A percentile compares a stretch with the other conserved stretches of the same genome.
These are phyloP conservation scores for Melanophora roralis DNA, from an alignment of 2,888 invertebrate genomes.

Conservation along the genomic window DNA sequence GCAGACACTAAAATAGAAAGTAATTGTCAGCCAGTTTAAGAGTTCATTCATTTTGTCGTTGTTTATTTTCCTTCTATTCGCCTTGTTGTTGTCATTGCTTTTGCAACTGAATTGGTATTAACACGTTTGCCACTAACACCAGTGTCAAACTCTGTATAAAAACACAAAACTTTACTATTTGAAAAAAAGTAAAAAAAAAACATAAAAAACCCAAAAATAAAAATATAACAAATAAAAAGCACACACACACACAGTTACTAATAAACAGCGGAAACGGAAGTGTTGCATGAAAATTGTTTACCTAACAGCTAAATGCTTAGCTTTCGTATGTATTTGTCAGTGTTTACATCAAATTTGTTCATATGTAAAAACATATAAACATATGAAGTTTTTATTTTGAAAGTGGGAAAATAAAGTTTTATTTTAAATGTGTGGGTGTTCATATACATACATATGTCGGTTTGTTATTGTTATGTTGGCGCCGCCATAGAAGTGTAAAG, in stretches of 20 bases:
- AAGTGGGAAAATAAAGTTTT: background rate
- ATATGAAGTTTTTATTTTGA: background rate
- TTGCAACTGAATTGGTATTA: conserved; percentile 24
- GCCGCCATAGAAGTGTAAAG: conserved; percentile 36
- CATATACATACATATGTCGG: background rate
- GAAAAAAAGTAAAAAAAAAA: conserved; percentile 14
- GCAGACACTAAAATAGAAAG: conserved; percentile 54
- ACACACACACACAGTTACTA: conserved; percentile 3
- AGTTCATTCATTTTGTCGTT: background rate
- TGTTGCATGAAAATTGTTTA: conserved; percentile 55
- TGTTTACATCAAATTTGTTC: background rate
- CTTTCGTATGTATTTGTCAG: conserved; percentile 1
- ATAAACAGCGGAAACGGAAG: conserved; percentile 54
- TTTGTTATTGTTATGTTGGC: background rate
- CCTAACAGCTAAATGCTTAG: conserved; percentile 57
- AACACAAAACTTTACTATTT: background rate
- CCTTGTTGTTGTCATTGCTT: conserved; percentile 6
- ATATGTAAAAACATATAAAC: background rate
- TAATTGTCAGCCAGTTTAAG: conserved; percentile 55
- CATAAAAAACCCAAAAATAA: background rate
- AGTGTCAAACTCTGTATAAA: conserved; percentile 6
- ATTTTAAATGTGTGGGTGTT: background rate
- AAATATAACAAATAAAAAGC: background rate
- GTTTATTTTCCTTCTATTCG: background rate
- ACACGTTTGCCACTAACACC: conserved; percentile 37